phyloP scores from a whole-genome alignment of 2,888 invertebrate species.

The Myathropa florea region DNA sequence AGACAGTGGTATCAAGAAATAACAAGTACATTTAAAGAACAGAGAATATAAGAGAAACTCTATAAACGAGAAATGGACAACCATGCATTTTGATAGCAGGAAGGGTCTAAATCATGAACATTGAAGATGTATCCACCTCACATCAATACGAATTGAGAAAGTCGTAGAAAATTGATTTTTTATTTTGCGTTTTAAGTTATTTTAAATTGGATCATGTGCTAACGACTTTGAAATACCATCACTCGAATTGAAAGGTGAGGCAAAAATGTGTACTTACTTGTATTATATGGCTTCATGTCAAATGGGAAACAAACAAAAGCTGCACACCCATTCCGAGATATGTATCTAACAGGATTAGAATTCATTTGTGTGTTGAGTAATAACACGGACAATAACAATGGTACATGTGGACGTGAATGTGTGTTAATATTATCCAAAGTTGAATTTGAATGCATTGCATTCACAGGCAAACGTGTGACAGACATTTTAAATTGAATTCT shows the following conservation, averaged over 20 bases:
- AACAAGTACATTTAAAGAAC: too few species aligned
- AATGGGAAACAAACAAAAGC: constrained; percentile 18
- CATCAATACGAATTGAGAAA: not conserved
- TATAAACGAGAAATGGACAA: too few species aligned
- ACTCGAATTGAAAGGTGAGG: not conserved
- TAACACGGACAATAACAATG: not conserved
- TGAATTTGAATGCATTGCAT: not conserved
- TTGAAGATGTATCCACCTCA: not conserved
- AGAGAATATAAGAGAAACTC: too few species aligned
- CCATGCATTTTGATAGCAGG: too few species aligned
- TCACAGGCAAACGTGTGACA: too few species aligned
- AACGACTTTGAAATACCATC: constrained; percentile 46
- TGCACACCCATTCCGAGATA: not conserved
- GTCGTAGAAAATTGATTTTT: not conserved
- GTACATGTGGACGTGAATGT: not conserved
- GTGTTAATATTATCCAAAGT: not conserved
- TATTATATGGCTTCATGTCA: constrained; percentile 44
- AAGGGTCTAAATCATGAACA: too few species aligned
- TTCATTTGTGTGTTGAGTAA: not conserved
- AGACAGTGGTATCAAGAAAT: too few species aligned
- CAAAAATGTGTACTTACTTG: not conserved
- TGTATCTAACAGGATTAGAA: constrained; percentile 44
- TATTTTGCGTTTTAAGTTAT: not conserved
- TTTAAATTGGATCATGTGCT: constrained; percentile 61
- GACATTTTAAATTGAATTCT: too few species aligned